Percentiles rank a stretch among this genome's conserved stretches.
Conservation (phyloP, 2,113 vertebrate genomes). For the Willisornis vidua region DNA sequence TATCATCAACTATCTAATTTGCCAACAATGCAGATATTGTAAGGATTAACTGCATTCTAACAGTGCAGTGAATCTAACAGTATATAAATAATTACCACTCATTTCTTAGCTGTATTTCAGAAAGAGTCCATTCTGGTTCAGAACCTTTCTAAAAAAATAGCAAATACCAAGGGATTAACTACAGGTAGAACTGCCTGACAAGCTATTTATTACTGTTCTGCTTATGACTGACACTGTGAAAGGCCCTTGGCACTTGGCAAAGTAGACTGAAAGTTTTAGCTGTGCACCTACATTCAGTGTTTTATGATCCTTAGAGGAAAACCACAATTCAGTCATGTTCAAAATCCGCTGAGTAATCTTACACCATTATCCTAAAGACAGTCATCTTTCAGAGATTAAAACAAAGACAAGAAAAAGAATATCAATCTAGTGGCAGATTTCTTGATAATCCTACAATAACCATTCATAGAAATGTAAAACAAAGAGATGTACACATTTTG, state of each 20-base stretch:
- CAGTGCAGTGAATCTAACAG: neutral
- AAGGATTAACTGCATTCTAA: neutral
- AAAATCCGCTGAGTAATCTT: neutral
- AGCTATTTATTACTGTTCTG: neutral
- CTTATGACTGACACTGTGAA: neutral
- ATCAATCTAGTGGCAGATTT: neutral
- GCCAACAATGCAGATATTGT: neutral
- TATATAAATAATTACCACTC: neutral
- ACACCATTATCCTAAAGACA: neutral
- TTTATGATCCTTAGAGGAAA: neutral
- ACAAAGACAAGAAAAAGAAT: neutral
- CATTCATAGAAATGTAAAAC: neutral
- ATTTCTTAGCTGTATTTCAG: neutral
- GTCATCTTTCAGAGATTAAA: neutral
- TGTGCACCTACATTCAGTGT: neutral
- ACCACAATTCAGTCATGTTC: neutral
- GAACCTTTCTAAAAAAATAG: neutral
- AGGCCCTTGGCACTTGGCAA: neutral
- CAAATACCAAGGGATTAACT: neutral
- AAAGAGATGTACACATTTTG: neutral
- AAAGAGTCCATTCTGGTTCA: neutral
- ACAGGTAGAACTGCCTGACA: neutral
- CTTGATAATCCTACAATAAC: neutral
- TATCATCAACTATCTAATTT: neutral
- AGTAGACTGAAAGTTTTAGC: neutral